These are phyloP conservation scores for Vespertilio murinus DNA, from an alignment of 2,797 vertebrate species.

Conservation along the genomic window DNA sequence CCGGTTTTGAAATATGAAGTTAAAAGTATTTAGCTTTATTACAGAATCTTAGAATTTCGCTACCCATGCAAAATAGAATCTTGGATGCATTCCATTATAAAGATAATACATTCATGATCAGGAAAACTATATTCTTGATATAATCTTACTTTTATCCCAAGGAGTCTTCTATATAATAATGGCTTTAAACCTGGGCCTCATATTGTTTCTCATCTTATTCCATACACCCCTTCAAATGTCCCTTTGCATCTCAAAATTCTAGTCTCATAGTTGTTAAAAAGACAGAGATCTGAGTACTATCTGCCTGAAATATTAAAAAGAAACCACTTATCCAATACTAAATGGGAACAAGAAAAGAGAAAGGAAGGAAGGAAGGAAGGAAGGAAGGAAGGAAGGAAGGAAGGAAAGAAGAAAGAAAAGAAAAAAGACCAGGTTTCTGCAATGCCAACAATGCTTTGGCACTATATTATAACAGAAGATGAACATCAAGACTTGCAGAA, in stretches of 20 bases:
- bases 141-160: slow-evolving; percentile 35
- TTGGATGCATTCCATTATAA: not conserved
- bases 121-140: slow-evolving; percentile 18
- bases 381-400: not conserved
- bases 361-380: not conserved
- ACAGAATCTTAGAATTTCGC: slow-evolving; percentile 26
- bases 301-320: slow-evolving; percentile 27
- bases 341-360: not conserved
- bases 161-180: not conserved
- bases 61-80: slow-evolving; percentile 2
- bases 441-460: not conserved
- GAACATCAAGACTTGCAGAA: not conserved
- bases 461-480: not conserved
- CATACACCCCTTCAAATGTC: not conserved
- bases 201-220: slow-evolving; percentile 11
- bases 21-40: slow-evolving; percentile 20
- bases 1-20: slow-evolving; percentile 1
- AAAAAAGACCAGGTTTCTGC: not conserved
- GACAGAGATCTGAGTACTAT: slow-evolving; percentile 23
- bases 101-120: not conserved
- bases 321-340: slow-evolving; percentile 31
- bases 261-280: slow-evolving; percentile 40
- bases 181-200: not conserved
- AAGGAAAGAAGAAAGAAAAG: not conserved
- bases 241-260: not conserved